These are phyloP conservation scores for Melinaea menophilus DNA, from an alignment of 2,888 invertebrate genomes.

Conservation along the genomic window DNA sequence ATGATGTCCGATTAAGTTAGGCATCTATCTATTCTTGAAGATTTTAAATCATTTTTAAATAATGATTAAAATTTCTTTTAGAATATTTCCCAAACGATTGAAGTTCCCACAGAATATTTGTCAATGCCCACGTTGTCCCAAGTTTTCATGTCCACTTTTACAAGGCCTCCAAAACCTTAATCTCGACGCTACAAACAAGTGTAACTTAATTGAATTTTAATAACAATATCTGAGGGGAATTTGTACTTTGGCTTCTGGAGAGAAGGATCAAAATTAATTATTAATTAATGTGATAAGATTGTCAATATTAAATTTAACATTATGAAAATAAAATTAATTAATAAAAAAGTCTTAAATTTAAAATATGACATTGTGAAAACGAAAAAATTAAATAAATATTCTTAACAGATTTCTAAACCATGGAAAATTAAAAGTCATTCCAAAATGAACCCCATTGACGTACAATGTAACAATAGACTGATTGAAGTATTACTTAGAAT, in stretches of 20 bases:
- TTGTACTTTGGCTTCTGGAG: constrained; percentile 9
- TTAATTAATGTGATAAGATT: constrained; percentile 17
- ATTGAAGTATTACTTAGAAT: neutral
- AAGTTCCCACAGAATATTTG: constrained; percentile 13
- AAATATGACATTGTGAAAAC: neutral
- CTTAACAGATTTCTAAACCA: too few species aligned
- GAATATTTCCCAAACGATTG: constrained; percentile 13
- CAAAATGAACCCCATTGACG: too few species aligned
- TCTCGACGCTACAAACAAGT: constrained; percentile 32
- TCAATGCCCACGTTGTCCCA: constrained; percentile 15
- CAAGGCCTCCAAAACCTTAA: constrained; percentile 26
- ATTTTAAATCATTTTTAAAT: neutral
- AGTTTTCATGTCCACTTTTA: constrained; percentile 25
- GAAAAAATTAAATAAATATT: too few species aligned
- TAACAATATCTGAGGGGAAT: constrained; percentile 27
- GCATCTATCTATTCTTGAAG: neutral
- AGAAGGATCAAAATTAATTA: constrained; percentile 21
- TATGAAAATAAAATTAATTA: neutral
- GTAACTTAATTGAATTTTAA: constrained; percentile 38
- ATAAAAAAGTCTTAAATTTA: neutral
- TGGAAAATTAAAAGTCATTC: too few species aligned
- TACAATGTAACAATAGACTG: too few species aligned
- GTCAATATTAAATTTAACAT: constrained; percentile 14
- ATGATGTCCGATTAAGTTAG: too few species aligned
- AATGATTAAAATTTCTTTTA: neutral